Evolutionary conservation across 2,113 vertebrate species (phyloP).

Genomic region (Apodemus sylvaticus): DNA sequence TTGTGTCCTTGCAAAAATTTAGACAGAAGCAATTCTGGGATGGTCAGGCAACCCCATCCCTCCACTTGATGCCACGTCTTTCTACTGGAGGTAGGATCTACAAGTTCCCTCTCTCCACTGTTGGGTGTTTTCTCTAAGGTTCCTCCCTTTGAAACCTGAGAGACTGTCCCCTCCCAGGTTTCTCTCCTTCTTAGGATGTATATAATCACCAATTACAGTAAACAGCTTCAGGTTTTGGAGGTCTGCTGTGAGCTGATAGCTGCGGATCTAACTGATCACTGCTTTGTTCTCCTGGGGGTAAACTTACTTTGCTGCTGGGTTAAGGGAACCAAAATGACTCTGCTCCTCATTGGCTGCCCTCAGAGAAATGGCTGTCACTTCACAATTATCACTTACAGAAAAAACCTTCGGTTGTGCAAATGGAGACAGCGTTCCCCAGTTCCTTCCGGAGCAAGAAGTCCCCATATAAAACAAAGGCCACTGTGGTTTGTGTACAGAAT

Average conservation of each 20-base stretch:
- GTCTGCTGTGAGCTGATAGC: background rate
- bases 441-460: constrained; percentile 49
- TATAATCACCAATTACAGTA: background rate
- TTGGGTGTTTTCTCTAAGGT: too few relatives aligned
- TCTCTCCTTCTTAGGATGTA: background rate
- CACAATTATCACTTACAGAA: constrained; percentile 25
- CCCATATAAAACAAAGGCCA: constrained; percentile 46
- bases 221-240: background rate
- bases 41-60: too few relatives aligned
- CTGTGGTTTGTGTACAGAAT: constrained; percentile 30
- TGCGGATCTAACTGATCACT: constrained; percentile 27
- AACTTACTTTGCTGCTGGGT: constrained; percentile 20
- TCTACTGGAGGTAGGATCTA: too few relatives aligned
- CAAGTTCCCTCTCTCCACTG: too few relatives aligned
- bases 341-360: constrained; percentile 27
- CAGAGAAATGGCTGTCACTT: background rate
- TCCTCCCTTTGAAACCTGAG: too few relatives aligned
- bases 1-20: too few relatives aligned
- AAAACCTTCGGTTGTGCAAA: constrained; percentile 52
- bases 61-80: too few relatives aligned
- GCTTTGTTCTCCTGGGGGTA: constrained; percentile 13
- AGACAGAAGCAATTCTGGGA: too few relatives aligned
- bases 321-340: constrained; percentile 15
- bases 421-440: background rate
- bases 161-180: background rate